These are phyloP conservation scores for Dasyornis broadbenti DNA, from an alignment of 2,113 vertebrate species.

Conservation along the genomic window DNA sequence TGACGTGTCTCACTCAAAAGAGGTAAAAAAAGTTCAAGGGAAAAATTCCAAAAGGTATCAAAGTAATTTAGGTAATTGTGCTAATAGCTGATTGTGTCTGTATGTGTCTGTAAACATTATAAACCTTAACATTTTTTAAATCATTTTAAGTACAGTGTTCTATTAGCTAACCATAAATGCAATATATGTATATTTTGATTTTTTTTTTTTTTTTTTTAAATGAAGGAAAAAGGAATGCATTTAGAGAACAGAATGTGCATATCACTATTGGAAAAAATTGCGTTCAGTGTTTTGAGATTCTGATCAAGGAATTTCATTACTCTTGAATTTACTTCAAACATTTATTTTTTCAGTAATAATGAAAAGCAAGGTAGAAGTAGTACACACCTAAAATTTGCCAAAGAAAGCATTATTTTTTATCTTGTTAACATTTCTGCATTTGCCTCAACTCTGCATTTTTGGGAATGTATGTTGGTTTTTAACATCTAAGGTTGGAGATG, in stretches of 20 bases:
- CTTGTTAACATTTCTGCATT: not conserved
- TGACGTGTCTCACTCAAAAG: not conserved
- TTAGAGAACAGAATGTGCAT: not conserved
- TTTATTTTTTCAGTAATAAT: not conserved
- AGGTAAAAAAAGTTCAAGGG: not conserved
- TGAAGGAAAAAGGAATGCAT: not conserved
- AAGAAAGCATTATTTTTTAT: not conserved
- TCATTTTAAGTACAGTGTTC: not conserved
- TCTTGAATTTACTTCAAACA: not conserved
- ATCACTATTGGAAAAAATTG: not conserved
- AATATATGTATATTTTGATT: not conserved
- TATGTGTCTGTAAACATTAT: not conserved
- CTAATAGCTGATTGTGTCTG: not conserved
- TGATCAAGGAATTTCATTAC: not conserved
- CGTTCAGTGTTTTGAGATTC: not conserved
- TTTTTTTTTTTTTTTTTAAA: not conserved
- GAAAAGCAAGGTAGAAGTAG: not conserved
- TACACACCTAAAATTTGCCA: not conserved
- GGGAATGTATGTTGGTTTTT: not conserved
- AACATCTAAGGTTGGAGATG: not conserved
- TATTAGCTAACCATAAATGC: not conserved
- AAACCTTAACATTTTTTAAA: not conserved
- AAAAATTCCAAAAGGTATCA: not conserved
- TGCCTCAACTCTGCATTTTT: not conserved
- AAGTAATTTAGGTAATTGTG: not conserved